Evolutionary conservation across 2,797 vertebrate species (phyloP).

Genomic region (Tolypeutes matacus): DNA sequence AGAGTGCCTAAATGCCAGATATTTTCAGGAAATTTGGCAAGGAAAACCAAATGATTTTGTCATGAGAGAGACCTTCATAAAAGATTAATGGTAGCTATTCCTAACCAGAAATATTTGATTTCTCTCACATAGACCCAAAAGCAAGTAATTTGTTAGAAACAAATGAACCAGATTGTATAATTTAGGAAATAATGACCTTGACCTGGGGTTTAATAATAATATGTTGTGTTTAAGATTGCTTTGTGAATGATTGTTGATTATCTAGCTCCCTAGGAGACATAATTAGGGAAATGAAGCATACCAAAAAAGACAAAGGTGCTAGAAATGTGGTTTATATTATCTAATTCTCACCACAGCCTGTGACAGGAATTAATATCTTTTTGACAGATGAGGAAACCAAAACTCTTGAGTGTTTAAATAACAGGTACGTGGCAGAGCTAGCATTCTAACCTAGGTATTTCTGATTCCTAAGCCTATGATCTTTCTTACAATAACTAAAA

Average conservation of each 20-base stretch:
- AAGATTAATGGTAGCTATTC: neutral
- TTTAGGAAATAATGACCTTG: neutral
- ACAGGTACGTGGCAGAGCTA: neutral
- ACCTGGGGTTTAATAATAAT: neutral
- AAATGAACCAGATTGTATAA: neutral
- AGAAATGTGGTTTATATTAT: neutral
- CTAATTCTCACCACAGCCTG: slow-evolving; percentile 14
- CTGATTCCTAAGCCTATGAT: neutral
- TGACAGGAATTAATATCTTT: slow-evolving; percentile 28
- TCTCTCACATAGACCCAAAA: neutral
- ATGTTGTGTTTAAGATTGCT: slow-evolving; percentile 43
- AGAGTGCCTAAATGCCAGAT: neutral
- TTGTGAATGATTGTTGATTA: neutral
- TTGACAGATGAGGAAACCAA: neutral
- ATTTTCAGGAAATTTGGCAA: slow-evolving; percentile 51
- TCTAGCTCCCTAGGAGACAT: neutral
- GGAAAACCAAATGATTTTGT: slow-evolving; percentile 41
- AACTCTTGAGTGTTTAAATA: neutral
- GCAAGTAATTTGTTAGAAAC: slow-evolving; percentile 22
- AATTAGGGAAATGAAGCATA: neutral
- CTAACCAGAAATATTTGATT: slow-evolving; percentile 33
- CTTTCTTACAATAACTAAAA: neutral
- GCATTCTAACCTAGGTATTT: slow-evolving; percentile 3
- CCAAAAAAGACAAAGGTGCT: neutral
- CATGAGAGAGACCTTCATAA: neutral